A percentile compares a stretch with the other conserved stretches of the same genome.
These are phyloP conservation scores for Saccopteryx bilineata DNA, from an alignment of 2,113 vertebrate genomes.

Conservation along the genomic window DNA sequence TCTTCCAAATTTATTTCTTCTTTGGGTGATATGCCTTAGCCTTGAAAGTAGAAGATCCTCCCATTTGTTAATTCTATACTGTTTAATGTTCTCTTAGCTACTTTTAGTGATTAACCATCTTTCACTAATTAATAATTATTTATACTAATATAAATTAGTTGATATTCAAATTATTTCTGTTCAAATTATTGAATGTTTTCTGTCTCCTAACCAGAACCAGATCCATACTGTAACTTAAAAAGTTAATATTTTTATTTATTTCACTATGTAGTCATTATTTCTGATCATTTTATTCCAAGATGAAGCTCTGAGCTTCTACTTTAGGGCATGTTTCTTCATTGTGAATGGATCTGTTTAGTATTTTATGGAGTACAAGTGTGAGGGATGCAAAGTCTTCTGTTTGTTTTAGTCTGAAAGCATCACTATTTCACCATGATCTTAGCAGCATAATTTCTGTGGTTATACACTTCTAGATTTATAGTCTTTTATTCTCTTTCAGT, in stretches of 20 bases:
- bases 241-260: not conserved
- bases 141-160: not conserved
- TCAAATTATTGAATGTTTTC: not conserved
- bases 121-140: not conserved
- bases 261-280: not conserved
- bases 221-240: not conserved
- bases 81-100: not conserved
- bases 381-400: not conserved
- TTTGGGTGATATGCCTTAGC: not conserved
- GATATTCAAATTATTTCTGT: not conserved
- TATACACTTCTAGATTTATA: not conserved
- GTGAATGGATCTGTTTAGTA: not conserved
- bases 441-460: not conserved
- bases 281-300: not conserved
- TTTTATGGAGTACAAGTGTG: not conserved
- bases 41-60: not conserved
- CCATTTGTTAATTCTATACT: not conserved
- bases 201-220: not conserved
- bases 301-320: not conserved
- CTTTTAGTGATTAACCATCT: not conserved
- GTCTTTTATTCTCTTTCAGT: not conserved
- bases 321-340: not conserved
- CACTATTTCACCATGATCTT: not conserved
- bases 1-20: not conserved
- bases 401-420: not conserved